These are phyloP conservation scores for Indicator maculatus DNA, from an alignment of 2,113 vertebrate species.

Conservation along the genomic window DNA sequence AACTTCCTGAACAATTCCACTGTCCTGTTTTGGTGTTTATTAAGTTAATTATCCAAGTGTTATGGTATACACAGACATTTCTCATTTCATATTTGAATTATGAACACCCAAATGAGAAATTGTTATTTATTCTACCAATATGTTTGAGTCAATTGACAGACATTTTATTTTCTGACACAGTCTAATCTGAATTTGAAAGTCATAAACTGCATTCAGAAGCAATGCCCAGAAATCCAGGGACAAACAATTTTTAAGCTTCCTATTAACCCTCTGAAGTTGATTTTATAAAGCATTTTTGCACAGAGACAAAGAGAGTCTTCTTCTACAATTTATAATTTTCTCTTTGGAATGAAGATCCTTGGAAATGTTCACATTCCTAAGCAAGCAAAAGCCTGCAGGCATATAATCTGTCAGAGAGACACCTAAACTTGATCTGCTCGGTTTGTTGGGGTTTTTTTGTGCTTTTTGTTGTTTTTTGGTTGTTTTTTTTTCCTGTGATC, in stretches of 20 bases:
- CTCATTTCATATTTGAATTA: background rate
- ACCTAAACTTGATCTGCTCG: background rate
- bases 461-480: background rate
- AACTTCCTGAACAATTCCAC: constrained; percentile 18
- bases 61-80: background rate
- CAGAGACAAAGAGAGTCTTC: background rate
- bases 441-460: background rate
- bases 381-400: background rate
- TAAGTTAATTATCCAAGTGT: background rate
- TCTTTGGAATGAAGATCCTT: background rate
- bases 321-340: background rate
- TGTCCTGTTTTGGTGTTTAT: background rate
- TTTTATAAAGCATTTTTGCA: background rate
- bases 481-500: background rate
- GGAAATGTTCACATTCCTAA: background rate
- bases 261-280: background rate
- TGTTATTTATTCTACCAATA: background rate
- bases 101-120: background rate
- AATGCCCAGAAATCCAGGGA: background rate
- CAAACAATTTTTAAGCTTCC: background rate
- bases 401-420: background rate
- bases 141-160: background rate
- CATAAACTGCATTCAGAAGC: background rate
- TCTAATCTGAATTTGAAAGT: background rate
- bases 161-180: background rate